Evolutionary conservation across 2,888 invertebrate genomes (phyloP), one percentile per base, ranked within the genome.

Genomic region (Acleris holmiana): DNA sequence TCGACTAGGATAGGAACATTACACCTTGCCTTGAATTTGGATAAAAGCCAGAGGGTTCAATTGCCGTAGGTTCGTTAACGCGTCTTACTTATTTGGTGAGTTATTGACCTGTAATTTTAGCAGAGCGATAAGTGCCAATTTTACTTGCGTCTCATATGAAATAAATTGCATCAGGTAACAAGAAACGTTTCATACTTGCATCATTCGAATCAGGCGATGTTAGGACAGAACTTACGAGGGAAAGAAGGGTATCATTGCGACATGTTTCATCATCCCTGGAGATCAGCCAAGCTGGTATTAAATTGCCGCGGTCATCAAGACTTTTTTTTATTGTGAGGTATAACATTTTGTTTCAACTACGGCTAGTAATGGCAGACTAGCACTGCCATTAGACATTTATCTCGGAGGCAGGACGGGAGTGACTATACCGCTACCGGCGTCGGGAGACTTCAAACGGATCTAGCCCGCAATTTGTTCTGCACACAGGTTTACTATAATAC

Each of bases 401-500:
- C 61, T 40, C 35, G 15, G 72, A 68, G 68, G 68, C 61, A 66
- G 63, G 71, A 56, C 59, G 71, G 64, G 75, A 72, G 54, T 57
- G 69, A 78, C 81, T 72, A n/a, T n/a, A 53, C 78, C 71, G 68
- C 68, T 70, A 71, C 76, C 72, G 71, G 76, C 74, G 65, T 62
- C 67, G 58, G 58, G 71, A 66, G 68, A 72, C 73, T 71, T 71
- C 68, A 71, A 78, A 75, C 73, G 65, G 71, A 71, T 76, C 69
- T 68, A 72, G 67, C 61, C 72, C 72, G 77, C 79, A 83, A 82
- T 81, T 80, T 77, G 74, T 74, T 74, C 71, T 71, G 68, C 67
- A 66, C 71, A 69, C 71, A 73, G 71, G 68, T 69, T 71, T 67
- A 35, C 35, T 53, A 58, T 59, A 59, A 64, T 21, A 13, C 48